These are phyloP conservation scores for Brachynemurus nebulosus DNA, from an alignment of 2,888 invertebrate genomes.

Conservation along the genomic window DNA sequence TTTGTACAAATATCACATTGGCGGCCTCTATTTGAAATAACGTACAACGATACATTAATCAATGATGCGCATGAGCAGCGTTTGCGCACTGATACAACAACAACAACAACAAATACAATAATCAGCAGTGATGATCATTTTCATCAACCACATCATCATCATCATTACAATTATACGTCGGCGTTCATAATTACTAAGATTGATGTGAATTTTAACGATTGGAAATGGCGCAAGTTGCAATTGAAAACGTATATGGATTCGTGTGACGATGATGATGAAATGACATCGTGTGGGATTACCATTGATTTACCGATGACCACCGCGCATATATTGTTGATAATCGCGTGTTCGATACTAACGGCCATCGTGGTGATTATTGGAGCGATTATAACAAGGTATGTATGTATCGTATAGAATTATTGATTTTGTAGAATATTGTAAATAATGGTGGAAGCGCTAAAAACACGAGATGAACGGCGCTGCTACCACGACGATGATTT, in stretches of 20 bases:
- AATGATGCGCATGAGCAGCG: too few relatives aligned
- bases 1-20: conserved; percentile 2
- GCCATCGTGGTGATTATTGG: conserved; percentile 25
- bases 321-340: conserved; percentile 30
- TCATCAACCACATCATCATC: too few relatives aligned
- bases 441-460: too few relatives aligned
- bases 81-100: too few relatives aligned
- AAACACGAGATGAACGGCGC: too few relatives aligned
- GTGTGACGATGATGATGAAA: conserved; percentile 29
- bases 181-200: conserved; percentile 23
- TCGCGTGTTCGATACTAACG: conserved; percentile 28
- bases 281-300: conserved; percentile 15
- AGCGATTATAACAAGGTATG: conserved; percentile 29
- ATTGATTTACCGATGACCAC: conserved; percentile 22
- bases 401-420: too few relatives aligned
- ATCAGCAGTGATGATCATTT: too few relatives aligned
- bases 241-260: conserved; percentile 31
- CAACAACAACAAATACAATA: too few relatives aligned
- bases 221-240: conserved; percentile 24
- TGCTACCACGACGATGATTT: too few relatives aligned
- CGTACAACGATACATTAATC: conserved; percentile 11
- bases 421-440: too few relatives aligned
- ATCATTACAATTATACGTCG: conserved; percentile 25
- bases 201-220: conserved; percentile 29
- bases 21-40: conserved; percentile 6